Base-by-base conservation (phyloP, 2,113 vertebrate species). In the Platycercus adscitus region DNA sequence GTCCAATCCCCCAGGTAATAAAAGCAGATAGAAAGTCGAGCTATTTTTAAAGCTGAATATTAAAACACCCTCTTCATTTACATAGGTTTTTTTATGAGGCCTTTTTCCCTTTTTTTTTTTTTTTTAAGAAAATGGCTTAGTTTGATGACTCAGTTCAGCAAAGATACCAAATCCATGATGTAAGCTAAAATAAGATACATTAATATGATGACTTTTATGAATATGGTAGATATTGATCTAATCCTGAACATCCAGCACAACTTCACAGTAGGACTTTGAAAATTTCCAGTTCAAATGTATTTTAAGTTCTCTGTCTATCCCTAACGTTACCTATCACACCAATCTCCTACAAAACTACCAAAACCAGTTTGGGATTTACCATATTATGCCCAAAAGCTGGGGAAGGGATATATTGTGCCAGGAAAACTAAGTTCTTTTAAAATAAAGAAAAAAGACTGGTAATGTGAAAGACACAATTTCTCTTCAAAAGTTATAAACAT, bases 271-370 rank as follows among this genome's bases (percentile, higher is more conserved):
- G 11, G 26, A n/a, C 24, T 39, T 80, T 33, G 44, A 25, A n/a
- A 24, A 33, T 47, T 66, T 47, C 11, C 25, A 35, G 46, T 53
- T 61, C 25, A 61, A 68, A 84, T 39, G 25, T 7, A 37, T 79
- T 88, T 72, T 44, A 68, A 39, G 9, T 63, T 84, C 4, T 84
- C 8, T 79, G 31, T 3, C 4, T 68, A 35, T 41, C 24, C 16
- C 6, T 58, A 52, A 50, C 0, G 0, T 50, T 52, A 46, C 4
- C 17, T 41, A 11, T 68, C 8, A 49, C 19, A n/a, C 16, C 24
- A 56, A 8, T 49, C 29, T 18, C 52, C 31, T 2, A 31, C 33
- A 60, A 64, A 28, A 14, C 6, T 6, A n/a, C 44, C 2, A 0
- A 46, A 49, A 29, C 26, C 1, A 25, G 28, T 76, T 61, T 44